Percentiles rank a stretch among this genome's conserved stretches.
Conservation (phyloP, 2,113 vertebrate species). For the Python bivittatus region DNA sequence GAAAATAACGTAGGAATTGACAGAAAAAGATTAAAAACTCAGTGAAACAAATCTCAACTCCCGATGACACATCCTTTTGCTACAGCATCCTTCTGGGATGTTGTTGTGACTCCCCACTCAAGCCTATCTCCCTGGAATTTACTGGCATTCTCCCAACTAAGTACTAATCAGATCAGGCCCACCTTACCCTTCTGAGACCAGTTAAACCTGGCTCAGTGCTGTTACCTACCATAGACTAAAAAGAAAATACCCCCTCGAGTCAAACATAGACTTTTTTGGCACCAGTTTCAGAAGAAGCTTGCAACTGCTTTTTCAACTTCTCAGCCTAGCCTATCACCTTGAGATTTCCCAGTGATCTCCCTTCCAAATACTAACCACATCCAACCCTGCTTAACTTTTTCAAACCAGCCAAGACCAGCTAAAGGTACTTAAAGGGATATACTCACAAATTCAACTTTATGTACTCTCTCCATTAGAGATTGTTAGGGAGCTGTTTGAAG, state of each 20-base stretch:
- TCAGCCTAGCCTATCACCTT: not conserved
- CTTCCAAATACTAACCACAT: not conserved
- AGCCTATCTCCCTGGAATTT: not conserved
- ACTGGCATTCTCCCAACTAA: not conserved
- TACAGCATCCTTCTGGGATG: not conserved
- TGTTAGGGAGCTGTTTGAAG: not conserved
- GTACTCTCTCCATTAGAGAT: not conserved
- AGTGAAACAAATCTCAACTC: not conserved
- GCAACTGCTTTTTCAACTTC: not conserved
- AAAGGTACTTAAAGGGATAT: not conserved
- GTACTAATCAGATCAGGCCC: not conserved
- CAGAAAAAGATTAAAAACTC: not conserved
- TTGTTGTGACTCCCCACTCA: not conserved
- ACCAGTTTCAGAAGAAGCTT: not conserved
- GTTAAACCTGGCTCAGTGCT: not conserved
- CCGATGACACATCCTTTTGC: not conserved
- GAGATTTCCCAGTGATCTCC: not conserved
- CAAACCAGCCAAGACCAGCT: not conserved
- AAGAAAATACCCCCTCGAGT: not conserved
- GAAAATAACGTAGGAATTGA: not conserved
- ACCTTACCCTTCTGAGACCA: not conserved
- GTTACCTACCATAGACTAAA: not conserved
- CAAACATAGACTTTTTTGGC: not conserved
- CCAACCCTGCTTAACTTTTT: not conserved
- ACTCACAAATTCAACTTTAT: not conserved